Percentiles rank a stretch among this genome's conserved stretches.
Evolutionary conservation across 2,113 vertebrate genomes (phyloP).

Genomic region (Halcyon senegalensis): DNA sequence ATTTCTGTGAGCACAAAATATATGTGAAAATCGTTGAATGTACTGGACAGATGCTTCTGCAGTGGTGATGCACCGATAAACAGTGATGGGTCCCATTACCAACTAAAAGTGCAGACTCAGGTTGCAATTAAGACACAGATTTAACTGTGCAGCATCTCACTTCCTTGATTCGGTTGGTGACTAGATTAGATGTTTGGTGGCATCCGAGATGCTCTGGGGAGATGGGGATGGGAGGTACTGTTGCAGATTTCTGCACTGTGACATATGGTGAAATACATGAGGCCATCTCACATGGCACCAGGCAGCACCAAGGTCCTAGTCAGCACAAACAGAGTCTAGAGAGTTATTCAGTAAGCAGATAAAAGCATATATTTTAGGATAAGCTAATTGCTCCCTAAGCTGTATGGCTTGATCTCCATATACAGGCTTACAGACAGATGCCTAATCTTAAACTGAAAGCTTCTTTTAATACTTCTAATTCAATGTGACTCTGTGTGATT

Average conservation of each 20-base stretch:
- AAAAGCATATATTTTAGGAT: background rate
- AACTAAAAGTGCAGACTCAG: background rate
- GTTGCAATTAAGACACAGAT: background rate
- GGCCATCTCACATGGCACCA: background rate
- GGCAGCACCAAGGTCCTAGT: background rate
- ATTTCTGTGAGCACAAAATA: background rate
- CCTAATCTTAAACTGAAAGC: constrained; percentile 3
- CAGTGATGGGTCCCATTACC: background rate
- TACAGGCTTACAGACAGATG: constrained; percentile 11
- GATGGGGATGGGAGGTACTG: background rate
- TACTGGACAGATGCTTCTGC: background rate
- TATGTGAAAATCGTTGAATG: background rate
- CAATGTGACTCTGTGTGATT: background rate
- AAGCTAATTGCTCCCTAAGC: constrained; percentile 41
- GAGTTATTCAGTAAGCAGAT: constrained; percentile 18
- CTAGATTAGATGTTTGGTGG: background rate
- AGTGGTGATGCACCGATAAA: background rate
- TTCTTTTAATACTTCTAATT: constrained; percentile 40
- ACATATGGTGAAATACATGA: background rate
- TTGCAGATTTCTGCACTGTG: background rate
- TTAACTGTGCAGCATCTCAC: background rate
- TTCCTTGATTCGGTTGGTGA: background rate
- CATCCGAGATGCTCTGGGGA: background rate
- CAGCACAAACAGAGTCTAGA: background rate
- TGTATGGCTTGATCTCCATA: background rate